Evolutionary conservation across 2,888 invertebrate species (phyloP), one percentile per base, ranked within the genome.

Genomic region (Hipparchia sbordonii): DNA sequence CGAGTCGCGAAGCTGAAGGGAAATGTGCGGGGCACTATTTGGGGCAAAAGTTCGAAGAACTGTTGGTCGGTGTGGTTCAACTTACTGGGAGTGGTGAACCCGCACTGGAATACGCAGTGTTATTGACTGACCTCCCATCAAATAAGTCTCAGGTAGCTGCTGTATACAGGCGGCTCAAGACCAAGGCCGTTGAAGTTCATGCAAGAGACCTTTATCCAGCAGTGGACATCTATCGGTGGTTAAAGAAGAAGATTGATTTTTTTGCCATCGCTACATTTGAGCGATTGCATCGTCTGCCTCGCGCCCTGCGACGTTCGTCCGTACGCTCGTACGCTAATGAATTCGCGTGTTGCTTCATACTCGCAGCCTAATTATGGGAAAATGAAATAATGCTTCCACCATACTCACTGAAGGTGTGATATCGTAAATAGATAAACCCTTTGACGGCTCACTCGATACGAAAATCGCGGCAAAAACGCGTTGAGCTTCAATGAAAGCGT

Each of bases 321-420:
- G 76, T 79, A 81, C 81, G 79, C 77, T 80, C 82, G 79, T 83
- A 82, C 79, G 79, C 82, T 86, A 85, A 86, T 85, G 83, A 85
- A 85, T 84, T 85, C 85, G 82, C 86, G 83, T 86, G 86, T 83
- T 85, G 81, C 80, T 80, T 79, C 78, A 71, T 72, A 72, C 74
- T 63, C 76, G 77, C 81, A 79, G 79, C 79, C 80, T 84, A 79
- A 83, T 84, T 83, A 85, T 83, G 84, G 79, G 82, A 85, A 84
- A 81, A 80, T 80, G 78, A 78, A 79, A 81, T 79, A 77, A 78
- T 79, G 74, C 72, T 68, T 77, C 71, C 76, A 74, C 77, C 77
- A 74, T 70, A 69, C 65, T 39, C 75, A 73, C 66, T 67, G 66
- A 70, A 69, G 68, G 72, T 74, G 74, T 73, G 77, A 77, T 78